phyloP scores from a whole-genome alignment of 1,140 invertebrate genomes.

The Lethocerus indicus region DNA sequence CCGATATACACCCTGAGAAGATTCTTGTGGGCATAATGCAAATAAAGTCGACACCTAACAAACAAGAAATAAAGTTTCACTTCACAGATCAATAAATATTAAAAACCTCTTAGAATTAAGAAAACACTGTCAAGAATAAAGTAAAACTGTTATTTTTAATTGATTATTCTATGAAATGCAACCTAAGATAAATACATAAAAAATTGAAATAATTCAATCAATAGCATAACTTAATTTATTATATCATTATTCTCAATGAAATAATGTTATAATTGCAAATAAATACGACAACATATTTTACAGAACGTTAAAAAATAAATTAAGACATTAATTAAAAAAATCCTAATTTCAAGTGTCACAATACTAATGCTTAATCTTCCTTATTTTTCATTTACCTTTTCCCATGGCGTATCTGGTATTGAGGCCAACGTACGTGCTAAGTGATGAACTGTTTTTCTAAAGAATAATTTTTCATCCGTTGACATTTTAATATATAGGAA shows the following conservation, averaged over 20 bases:
- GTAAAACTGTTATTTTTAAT: background rate
- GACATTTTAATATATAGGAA: too few relatives aligned
- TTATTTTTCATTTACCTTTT: conserved; percentile 70
- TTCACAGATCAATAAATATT: background rate
- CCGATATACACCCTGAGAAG: conserved; percentile 49
- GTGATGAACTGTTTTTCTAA: conserved; percentile 72
- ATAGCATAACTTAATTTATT: background rate
- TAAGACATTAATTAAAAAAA: too few relatives aligned
- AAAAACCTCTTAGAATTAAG: background rate
- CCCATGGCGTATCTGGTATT: conserved; percentile 71
- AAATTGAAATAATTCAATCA: background rate
- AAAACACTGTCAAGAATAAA: background rate
- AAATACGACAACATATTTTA: too few relatives aligned
- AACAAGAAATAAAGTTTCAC: background rate
- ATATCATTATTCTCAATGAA: too few relatives aligned
- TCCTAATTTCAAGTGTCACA: too few relatives aligned
- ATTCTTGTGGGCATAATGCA: conserved; percentile 68
- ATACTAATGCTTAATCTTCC: too few relatives aligned
- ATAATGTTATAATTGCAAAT: too few relatives aligned
- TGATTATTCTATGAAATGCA: background rate
- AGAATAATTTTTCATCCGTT: conserved; percentile 53
- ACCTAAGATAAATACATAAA: background rate
- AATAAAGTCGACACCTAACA: conserved; percentile 64
- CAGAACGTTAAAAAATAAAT: too few relatives aligned
- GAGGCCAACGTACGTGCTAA: conserved; percentile 71